A percentile compares a stretch with the other conserved stretches of the same genome.
These are phyloP conservation scores for Ophion ellenae DNA, from an alignment of 2,888 invertebrate genomes.

Conservation along the genomic window DNA sequence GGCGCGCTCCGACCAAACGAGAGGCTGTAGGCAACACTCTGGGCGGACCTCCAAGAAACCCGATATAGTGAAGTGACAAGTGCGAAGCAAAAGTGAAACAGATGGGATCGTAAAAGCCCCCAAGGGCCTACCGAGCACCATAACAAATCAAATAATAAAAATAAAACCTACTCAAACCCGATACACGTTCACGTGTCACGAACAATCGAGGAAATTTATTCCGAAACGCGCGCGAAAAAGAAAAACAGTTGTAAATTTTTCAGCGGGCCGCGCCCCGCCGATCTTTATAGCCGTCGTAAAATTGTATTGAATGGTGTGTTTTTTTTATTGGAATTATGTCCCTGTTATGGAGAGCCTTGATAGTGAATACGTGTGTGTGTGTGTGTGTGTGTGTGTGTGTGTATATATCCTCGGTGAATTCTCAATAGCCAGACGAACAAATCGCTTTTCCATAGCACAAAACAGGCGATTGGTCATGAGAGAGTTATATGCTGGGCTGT, in stretches of 20 bases:
- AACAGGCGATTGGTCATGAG: slow-evolving; percentile 35
- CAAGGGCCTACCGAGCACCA: background rate
- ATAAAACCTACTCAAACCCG: background rate
- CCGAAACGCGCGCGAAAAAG: background rate
- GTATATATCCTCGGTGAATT: background rate
- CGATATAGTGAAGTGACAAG: background rate
- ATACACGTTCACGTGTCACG: background rate
- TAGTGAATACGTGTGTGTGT: background rate
- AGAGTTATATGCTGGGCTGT: slow-evolving; percentile 15
- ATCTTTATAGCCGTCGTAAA: background rate
- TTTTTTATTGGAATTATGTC: slow-evolving; percentile 13
- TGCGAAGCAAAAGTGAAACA: background rate
- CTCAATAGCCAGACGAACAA: slow-evolving; percentile 24
- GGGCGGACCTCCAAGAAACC: background rate
- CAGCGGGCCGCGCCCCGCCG: background rate
- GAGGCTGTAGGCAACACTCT: background rate
- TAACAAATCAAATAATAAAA: background rate
- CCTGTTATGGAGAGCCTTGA: slow-evolving; percentile 10
- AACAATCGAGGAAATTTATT: background rate
- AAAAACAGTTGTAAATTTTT: background rate
- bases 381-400: too few relatives aligned
- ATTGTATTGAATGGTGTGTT: background rate
- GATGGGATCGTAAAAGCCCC: background rate
- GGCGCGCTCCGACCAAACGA: too few relatives aligned
- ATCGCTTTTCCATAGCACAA: slow-evolving; percentile 44